Evolutionary conservation across 1,140 invertebrate species (phyloP), one percentile per base, ranked within the genome.

Genomic region (Antheraea pernyi): DNA sequence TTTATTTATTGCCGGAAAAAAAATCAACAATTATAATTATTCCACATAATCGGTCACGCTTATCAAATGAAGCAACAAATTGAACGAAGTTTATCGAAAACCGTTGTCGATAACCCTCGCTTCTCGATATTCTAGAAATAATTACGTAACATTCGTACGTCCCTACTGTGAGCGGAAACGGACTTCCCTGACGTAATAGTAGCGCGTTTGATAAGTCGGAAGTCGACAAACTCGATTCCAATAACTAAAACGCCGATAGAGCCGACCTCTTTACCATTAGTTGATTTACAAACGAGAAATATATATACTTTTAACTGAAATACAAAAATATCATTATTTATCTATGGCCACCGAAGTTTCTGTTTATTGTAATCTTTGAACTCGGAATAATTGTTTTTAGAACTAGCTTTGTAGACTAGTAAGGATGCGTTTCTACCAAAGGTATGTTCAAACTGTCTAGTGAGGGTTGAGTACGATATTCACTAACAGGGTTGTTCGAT

Each of bases 171-270:
- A 53, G 53, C 72, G 72, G 72, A 74, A 74, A 70, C 69, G 59
- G 67, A 74, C 72, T 68, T 74, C 72, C 71, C 64, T 70, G 69
- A 70, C 72, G 62, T 74, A 74, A 74, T 70, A 74, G 68, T 59
- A 22, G 65, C 70, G 69, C 67, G 72, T 68, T 70, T 74, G 68
- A 70, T 74, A 70, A 70, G 65, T 74, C 72, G 72, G 72, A 74
- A 74, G 72, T 74, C 67, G 72, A 70, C 72, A 68, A 70, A 70
- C 58, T 16, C 58, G 53, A 59, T 67, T 58, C 65, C 53, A 67
- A 59, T 59, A 46, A 65, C 64, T 65, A 46, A 42, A 42, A 46
- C 64, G 19, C 22, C 46, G 46, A 53, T 53, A 53, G 10, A 16
- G 16, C 6, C 46, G 46, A 53, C 46, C 46, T 53, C 46, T 53